phyloP scores from a whole-genome alignment of 2,113 vertebrate species.

The Turnix velox region DNA sequence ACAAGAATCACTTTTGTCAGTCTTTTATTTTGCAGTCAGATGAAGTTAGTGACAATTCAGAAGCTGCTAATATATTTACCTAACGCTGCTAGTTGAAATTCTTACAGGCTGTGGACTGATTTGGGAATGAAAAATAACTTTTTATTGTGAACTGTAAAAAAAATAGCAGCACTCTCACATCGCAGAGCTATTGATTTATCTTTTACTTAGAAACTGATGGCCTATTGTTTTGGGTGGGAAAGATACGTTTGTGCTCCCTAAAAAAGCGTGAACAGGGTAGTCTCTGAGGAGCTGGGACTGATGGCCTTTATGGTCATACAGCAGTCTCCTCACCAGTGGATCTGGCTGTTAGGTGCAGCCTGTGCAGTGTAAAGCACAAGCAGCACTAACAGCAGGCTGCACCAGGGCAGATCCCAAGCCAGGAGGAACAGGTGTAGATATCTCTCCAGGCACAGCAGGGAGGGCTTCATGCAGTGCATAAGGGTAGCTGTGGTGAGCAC shows the following conservation, averaged over 20 bases:
- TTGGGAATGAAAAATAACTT: background rate
- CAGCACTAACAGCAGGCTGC: background rate
- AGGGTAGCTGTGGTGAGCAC: background rate
- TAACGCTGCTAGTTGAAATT: background rate
- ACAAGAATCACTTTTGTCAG: background rate
- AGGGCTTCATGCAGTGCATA: background rate
- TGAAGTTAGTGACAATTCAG: background rate
- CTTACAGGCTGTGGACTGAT: background rate
- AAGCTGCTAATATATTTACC: background rate
- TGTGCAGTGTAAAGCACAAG: background rate
- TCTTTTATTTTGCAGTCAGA: background rate
- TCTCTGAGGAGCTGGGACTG: background rate
- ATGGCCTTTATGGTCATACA: background rate
- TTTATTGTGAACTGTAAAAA: background rate
- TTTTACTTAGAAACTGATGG: background rate
- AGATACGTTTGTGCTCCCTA: background rate
- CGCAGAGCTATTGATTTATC: background rate
- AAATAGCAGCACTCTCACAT: background rate
- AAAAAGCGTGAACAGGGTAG: background rate
- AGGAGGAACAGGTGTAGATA: background rate
- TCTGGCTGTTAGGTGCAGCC: background rate
- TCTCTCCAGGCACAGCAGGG: background rate
- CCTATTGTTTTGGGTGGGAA: background rate
- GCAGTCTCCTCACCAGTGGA: background rate
- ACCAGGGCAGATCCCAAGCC: background rate